Evolutionary conservation across 2,113 vertebrate genomes (phyloP).

Genomic region (Sander lucioperca): DNA sequence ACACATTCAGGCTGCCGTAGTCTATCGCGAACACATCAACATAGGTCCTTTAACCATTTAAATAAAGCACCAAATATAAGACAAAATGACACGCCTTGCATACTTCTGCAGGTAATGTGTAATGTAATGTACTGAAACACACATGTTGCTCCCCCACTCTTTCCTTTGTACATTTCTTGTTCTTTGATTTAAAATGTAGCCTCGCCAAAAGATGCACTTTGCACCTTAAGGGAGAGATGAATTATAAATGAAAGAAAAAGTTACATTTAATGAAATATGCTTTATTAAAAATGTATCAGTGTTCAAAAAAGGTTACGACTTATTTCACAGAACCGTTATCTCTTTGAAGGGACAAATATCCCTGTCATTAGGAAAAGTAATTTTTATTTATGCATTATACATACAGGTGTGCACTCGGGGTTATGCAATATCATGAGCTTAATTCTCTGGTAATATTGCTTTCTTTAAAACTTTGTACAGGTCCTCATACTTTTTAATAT

Average conservation of each 20-base stretch:
- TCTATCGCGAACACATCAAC: no score
- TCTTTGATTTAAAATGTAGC: constrained; percentile 44
- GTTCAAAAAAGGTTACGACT: constrained; percentile 33
- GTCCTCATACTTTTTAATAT: not conserved
- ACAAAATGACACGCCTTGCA: not conserved
- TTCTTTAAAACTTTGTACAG: not conserved
- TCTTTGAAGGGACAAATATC: not conserved
- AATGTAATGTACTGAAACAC: not conserved
- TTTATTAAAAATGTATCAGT: constrained; percentile 35
- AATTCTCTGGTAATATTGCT: not conserved
- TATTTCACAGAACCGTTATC: not conserved
- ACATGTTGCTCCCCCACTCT: not conserved
- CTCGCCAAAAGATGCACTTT: constrained; percentile 20
- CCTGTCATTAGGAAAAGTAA: not conserved
- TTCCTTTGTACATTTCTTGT: not conserved
- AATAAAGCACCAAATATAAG: not conserved
- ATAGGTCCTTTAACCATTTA: not conserved
- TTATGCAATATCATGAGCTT: not conserved
- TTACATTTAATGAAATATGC: constrained; percentile 36
- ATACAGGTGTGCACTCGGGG: not conserved
- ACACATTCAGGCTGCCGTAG: no score
- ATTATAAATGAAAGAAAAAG: constrained; percentile 47
- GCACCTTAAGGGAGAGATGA: constrained; percentile 25
- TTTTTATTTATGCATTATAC: not conserved
- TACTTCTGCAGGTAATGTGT: not conserved